phyloP scores from a whole-genome alignment of 2,113 vertebrate genomes.

The Microtus ochrogaster region DNA sequence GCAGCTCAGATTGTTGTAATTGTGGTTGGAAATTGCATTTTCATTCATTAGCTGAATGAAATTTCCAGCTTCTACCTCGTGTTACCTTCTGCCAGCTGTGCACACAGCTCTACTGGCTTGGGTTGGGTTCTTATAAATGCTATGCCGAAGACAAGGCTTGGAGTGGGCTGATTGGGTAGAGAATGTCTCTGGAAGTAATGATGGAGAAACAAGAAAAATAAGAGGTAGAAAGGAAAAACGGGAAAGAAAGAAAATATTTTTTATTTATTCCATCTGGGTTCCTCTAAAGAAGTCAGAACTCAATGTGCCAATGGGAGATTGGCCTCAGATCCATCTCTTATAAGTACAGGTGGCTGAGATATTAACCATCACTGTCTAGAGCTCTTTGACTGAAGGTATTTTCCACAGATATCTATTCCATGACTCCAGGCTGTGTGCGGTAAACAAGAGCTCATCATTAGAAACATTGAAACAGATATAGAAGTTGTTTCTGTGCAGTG shows the following conservation, averaged over 20 bases:
- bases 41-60: slow-evolving; percentile 38
- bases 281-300: background rate
- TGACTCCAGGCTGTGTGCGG: background rate
- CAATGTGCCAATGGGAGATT: too few relatives aligned
- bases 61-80: background rate
- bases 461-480: background rate
- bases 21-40: background rate
- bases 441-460: background rate
- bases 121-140: background rate
- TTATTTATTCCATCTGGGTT: background rate
- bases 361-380: background rate
- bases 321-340: background rate
- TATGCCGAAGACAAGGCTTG: background rate
- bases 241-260: too few relatives aligned
- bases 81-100: slow-evolving; percentile 19
- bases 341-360: background rate
- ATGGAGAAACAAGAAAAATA: background rate
- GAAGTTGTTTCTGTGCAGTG: too few relatives aligned
- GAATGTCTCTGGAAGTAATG: background rate
- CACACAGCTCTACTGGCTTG: background rate
- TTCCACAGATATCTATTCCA: background rate
- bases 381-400: background rate
- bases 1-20: background rate
- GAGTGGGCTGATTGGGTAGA: background rate
- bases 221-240: background rate